phyloP scores from a whole-genome alignment of 1,140 invertebrate genomes.

The Plectrocnemia conspersa region DNA sequence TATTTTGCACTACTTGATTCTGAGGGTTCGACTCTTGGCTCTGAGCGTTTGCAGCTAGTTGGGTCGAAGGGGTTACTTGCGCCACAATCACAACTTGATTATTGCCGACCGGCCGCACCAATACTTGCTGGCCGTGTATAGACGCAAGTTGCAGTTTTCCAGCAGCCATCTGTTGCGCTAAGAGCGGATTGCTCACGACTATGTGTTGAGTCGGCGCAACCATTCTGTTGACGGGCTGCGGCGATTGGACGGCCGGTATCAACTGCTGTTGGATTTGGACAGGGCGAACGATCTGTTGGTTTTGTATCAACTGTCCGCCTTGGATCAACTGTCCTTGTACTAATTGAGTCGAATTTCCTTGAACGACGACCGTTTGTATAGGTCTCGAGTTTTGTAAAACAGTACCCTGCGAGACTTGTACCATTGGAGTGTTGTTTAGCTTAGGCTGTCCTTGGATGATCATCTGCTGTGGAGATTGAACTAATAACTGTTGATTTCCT shows the following conservation, averaged over 20 bases:
- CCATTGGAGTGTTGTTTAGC: slow-evolving; percentile 18
- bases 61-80: slow-evolving; percentile 54
- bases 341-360: slow-evolving; percentile 33
- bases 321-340: slow-evolving; percentile 26
- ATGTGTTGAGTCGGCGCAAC: slow-evolving; percentile 55
- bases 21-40: slow-evolving; percentile 29
- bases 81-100: slow-evolving; percentile 67
- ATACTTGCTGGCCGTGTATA: slow-evolving; percentile 76
- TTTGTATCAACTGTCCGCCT: slow-evolving; percentile 24
- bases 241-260: slow-evolving; percentile 37
- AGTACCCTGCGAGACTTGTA: slow-evolving; percentile 30
- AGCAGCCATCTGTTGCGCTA: slow-evolving; percentile 70
- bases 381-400: slow-evolving; percentile 27
- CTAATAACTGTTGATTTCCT: slow-evolving; percentile 37
- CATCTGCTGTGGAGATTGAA: slow-evolving; percentile 39
- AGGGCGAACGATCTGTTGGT: slow-evolving; percentile 25
- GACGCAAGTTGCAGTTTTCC: slow-evolving; percentile 79
- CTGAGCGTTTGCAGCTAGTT: slow-evolving; percentile 42
- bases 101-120: slow-evolving; percentile 66
- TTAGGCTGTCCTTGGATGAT: slow-evolving; percentile 43
- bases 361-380: slow-evolving; percentile 42
- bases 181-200: slow-evolving; percentile 66
- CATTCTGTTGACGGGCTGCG: slow-evolving; percentile 31
- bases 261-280: slow-evolving; percentile 21
- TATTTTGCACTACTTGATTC: slow-evolving; percentile 3